A percentile compares a stretch with the other conserved stretches of the same genome.
These are phyloP conservation scores for Seladonia tumulorum DNA, from an alignment of 2,888 invertebrate genomes.

Conservation along the genomic window DNA sequence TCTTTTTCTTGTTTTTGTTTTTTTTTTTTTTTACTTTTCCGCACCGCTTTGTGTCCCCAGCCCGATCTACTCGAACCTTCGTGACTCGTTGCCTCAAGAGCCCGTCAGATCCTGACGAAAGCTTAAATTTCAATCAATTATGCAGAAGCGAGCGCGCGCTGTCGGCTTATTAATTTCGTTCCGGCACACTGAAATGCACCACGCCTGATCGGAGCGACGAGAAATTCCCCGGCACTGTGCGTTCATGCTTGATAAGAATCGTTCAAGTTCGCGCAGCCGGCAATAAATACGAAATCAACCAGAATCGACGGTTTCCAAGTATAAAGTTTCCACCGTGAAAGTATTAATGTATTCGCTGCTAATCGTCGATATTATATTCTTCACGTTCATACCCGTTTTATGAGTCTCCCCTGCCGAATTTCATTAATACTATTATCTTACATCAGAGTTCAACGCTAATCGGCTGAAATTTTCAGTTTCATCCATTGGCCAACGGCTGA, in stretches of 20 bases:
- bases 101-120: not conserved
- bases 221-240: not conserved
- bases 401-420: not conserved
- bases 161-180: not conserved
- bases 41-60: not conserved
- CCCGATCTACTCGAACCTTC: not conserved
- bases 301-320: not conserved
- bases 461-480: not conserved
- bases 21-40: not conserved
- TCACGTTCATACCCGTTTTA: not conserved
- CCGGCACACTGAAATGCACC: not conserved
- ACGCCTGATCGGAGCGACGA: not conserved
- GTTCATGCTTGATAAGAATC: not conserved
- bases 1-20: not conserved
- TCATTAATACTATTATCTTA: not conserved
- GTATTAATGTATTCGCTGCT: not conserved
- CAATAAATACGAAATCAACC: not conserved
- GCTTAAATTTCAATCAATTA: not conserved
- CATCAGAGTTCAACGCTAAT: not conserved
- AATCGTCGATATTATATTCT: not conserved
- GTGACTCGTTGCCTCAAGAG: not conserved
- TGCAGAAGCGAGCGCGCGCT: not conserved
- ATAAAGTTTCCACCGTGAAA: not conserved
- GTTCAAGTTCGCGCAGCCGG: not conserved
- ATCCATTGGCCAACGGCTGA: not conserved